These are phyloP conservation scores for Phacellophora camtschatica DNA, from an alignment of 30 jellyfish, hydroid and myxozoan species.

Conservation along the genomic window DNA sequence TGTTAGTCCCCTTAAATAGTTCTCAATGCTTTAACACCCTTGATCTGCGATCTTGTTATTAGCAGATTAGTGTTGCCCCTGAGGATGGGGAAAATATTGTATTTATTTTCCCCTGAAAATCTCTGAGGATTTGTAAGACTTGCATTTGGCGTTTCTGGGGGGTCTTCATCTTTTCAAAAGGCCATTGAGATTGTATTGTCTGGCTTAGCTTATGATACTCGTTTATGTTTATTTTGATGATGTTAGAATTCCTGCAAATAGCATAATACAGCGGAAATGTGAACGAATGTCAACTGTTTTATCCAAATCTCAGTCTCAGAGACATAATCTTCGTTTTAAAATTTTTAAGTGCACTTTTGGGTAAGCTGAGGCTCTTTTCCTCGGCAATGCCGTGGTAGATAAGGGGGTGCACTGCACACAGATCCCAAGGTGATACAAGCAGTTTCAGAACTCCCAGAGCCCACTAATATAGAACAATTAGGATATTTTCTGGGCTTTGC, in stretches of 20 bases:
- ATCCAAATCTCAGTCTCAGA: background rate
- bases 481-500: constrained; percentile 6
- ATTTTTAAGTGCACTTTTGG: constrained; percentile 14
- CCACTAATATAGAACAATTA: constrained; percentile 8
- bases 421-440: constrained; percentile 6
- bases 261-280: constrained; percentile 8
- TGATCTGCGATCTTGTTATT: constrained; percentile 46
- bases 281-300: background rate
- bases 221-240: constrained; percentile 42
- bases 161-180: too few species aligned
- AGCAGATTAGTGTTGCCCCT: constrained; percentile 33
- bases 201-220: constrained; percentile 2
- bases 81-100: constrained; percentile 44
- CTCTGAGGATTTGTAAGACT: constrained; percentile 3
- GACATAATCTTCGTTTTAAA: constrained; percentile 8
- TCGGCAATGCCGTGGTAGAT: constrained; percentile 23
- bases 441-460: constrained; percentile 16
- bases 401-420: too few species aligned
- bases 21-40: constrained; percentile 15
- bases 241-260: constrained; percentile 8
- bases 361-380: background rate
- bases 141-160: constrained; percentile 54
- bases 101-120: constrained; percentile 21
- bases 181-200: constrained; percentile 21
- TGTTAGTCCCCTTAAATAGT: constrained; percentile 3